phyloP scores from a whole-genome alignment of 1,140 invertebrate species.

The Drosophila miranda region DNA sequence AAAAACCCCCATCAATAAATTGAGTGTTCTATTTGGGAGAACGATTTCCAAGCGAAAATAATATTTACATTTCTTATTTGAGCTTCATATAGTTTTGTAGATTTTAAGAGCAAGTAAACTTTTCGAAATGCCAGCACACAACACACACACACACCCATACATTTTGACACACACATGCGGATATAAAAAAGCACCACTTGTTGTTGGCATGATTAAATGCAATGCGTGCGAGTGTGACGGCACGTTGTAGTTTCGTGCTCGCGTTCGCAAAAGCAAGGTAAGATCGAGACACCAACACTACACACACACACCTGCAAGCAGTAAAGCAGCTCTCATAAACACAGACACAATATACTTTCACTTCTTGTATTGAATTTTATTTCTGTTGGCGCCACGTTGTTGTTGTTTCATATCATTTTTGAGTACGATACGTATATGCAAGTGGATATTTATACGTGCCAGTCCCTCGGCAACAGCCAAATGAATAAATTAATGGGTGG shows the following conservation, averaged over 20 bases:
- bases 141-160: conserved; percentile 24
- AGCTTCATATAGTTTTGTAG: conserved; percentile 44
- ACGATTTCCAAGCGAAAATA: conserved; percentile 35
- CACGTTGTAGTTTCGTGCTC: conserved; percentile 53
- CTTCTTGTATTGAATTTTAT: conserved; percentile 78
- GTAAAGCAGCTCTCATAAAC: conserved; percentile 29
- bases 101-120: conserved; percentile 46
- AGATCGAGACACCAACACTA: conserved; percentile 58
- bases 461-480: conserved; percentile 56
- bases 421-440: conserved; percentile 58
- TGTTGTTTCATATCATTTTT: conserved; percentile 60
- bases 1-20: conserved; percentile 1
- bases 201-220: conserved; percentile 75
- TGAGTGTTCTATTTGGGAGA: conserved; percentile 5
- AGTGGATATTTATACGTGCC: conserved; percentile 9
- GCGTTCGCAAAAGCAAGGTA: conserved; percentile 63
- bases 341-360: conserved; percentile 72
- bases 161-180: conserved; percentile 32
- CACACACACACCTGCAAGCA: conserved; percentile 7
- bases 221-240: conserved; percentile 70
- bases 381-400: conserved; percentile 54
- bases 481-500: too few relatives aligned
- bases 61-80: conserved; percentile 55
- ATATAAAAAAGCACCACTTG: conserved; percentile 72
- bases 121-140: conserved; percentile 60